Evolutionary conservation across 2,888 invertebrate species (phyloP).

Genomic region (Reticulitermes lucifugus): DNA sequence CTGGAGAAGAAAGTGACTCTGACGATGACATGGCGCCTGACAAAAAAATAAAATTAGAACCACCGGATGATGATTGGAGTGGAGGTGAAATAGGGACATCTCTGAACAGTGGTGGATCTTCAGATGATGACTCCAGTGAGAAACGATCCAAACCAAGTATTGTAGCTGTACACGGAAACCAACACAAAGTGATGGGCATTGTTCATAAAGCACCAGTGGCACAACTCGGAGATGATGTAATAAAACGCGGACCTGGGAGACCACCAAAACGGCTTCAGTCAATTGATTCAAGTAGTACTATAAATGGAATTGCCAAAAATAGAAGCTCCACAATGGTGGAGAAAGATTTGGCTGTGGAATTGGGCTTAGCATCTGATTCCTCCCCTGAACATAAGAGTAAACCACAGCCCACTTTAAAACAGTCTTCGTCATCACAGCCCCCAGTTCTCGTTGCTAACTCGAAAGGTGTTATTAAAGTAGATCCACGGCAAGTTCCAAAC

Average conservation of each 20-base stretch:
- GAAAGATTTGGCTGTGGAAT: constrained; percentile 46
- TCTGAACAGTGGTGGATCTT: constrained; percentile 31
- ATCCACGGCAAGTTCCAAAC: constrained; percentile 78
- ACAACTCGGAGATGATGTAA: constrained; percentile 19
- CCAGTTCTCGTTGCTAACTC: constrained; percentile 67
- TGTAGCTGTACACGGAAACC: constrained; percentile 13
- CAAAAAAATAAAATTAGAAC: constrained; percentile 70
- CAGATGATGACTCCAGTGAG: constrained; percentile 32
- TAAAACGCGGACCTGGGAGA: constrained; percentile 45
- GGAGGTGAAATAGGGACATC: constrained; percentile 49
- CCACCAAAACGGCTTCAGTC: constrained; percentile 39
- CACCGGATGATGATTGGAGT: constrained; percentile 64
- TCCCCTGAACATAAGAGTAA: constrained; percentile 44
- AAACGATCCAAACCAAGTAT: constrained; percentile 12
- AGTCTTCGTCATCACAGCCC: constrained; percentile 41
- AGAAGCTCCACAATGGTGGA: constrained; percentile 12
- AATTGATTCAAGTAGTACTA: background rate
- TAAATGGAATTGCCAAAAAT: constrained; percentile 44
- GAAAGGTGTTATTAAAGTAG: constrained; percentile 80
- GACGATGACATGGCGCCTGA: constrained; percentile 65
- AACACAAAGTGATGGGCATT: constrained; percentile 13
- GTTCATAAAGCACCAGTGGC: constrained; percentile 3
- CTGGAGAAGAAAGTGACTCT: constrained; percentile 66
- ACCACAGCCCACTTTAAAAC: background rate
- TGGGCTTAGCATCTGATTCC: constrained; percentile 50